These are phyloP conservation scores for Microcebus tavaratra DNA, from an alignment of 2,113 vertebrate species.

Conservation along the genomic window DNA sequence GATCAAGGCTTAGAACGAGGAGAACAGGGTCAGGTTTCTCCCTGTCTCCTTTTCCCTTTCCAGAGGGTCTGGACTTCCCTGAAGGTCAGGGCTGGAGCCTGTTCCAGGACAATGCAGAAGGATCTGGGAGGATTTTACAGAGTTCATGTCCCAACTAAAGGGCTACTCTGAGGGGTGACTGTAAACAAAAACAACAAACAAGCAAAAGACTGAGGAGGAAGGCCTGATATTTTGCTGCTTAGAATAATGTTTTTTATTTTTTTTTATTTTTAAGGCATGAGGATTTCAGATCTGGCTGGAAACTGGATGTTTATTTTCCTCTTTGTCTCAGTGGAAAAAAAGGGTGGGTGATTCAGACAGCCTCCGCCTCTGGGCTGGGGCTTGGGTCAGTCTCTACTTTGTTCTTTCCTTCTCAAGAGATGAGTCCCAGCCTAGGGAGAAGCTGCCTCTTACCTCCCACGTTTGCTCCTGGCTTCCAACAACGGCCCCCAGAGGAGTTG, in stretches of 20 bases:
- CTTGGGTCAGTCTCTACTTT: constrained; percentile 48
- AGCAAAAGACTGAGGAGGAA: constrained; percentile 44
- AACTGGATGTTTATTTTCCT: constrained; percentile 75
- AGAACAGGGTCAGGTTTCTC: not conserved
- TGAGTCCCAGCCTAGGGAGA: not conserved
- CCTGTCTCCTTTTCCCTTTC: constrained; percentile 26
- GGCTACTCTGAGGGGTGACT: not conserved
- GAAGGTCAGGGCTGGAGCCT: not conserved
- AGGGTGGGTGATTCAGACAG: constrained; percentile 65
- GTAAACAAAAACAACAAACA: constrained; percentile 29
- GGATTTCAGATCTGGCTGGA: constrained; percentile 68
- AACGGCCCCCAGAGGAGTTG: not conserved
- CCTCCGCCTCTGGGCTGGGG: constrained; percentile 60
- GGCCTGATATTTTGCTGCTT: constrained; percentile 38
- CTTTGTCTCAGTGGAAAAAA: constrained; percentile 74
- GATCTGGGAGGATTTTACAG: not conserved
- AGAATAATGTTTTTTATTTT: constrained; percentile 37
- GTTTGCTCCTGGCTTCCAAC: constrained; percentile 19
- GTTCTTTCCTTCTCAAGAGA: constrained; percentile 43
- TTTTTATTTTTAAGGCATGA: not conserved
- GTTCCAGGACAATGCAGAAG: not conserved
- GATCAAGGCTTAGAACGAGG: constrained; percentile 2
- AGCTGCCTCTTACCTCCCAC: constrained; percentile 48
- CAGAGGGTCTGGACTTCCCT: constrained; percentile 34
- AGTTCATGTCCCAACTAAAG: not conserved